Evolutionary conservation across 2,113 vertebrate species (phyloP), one percentile per base, ranked within the genome.

Genomic region (Eolophus roseicapilla): DNA sequence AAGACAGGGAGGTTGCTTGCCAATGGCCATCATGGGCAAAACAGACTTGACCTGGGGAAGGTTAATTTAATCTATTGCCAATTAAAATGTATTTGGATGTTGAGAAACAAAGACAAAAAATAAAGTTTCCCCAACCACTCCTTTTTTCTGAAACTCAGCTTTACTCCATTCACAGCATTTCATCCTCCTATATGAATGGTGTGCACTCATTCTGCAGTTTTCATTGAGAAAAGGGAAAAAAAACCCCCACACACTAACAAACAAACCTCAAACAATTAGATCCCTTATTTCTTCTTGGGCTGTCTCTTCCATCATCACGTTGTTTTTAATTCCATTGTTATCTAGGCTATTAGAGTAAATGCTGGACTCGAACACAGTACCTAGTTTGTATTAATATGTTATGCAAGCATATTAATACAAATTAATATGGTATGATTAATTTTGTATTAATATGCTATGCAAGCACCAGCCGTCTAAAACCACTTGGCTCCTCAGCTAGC

Each of bases 251-350:
- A 24, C 9, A 10, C 57, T 59, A 59, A n/a, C 33, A 44, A n/a
- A 28, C 13, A 13, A 73, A 68, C 14, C 13, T 68, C 33, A 46
- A 3, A 10, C 8, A 46, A 5, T 19, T 63, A 52, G 18, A 21
- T 82, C 18, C 55, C 20, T 87, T 15, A 21, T 65, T 86, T 65
- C 14, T 67, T 35, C n/a, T 76, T 1, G 1, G 39, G 9, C 50
- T 59, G 3, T 64, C n/a, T 78, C 55, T 80, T 16, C 63, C 16
- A 7, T 46, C 0, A 0, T 49, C 35, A 10, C 0, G 0, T 28
- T 80, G 10, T 33, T 87, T 64, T 62, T 25, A 49, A 19, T 11
- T 79, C 27, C 29, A 10, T 46, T 50, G 21, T 74, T 33, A 19
- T 64, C 16, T 43, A 52, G 37, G 15, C 59, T 68, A 8, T 57